Evolutionary conservation across 2,888 invertebrate species (phyloP).

Genomic region (Strigamia transsilvanica): DNA sequence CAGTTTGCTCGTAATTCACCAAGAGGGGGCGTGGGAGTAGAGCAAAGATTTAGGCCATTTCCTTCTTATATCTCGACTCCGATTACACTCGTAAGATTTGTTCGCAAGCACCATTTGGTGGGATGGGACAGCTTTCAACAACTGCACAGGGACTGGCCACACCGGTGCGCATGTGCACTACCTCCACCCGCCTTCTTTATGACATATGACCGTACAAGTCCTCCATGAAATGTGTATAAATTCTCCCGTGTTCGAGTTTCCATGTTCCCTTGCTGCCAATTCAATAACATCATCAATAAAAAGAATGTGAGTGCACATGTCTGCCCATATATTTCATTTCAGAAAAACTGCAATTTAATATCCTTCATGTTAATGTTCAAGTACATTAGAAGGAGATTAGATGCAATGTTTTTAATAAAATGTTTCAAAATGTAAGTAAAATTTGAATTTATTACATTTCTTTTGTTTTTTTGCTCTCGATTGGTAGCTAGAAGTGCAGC

Average conservation of each 20-base stretch:
- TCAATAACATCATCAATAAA: slow-evolving; percentile 48
- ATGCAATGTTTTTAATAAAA: no score
- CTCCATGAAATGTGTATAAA: slow-evolving; percentile 47
- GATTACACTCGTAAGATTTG: slow-evolving; percentile 46
- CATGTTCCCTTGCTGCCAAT: slow-evolving; percentile 22
- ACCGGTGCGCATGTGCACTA: not conserved
- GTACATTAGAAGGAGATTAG: no score
- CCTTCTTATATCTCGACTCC: slow-evolving; percentile 41
- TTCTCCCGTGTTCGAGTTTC: slow-evolving; percentile 16
- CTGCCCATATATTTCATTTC: slow-evolving; percentile 28
- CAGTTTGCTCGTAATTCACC: slow-evolving; percentile 33
- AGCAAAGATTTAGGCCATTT: slow-evolving; percentile 33
- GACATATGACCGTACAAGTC: slow-evolving; percentile 40
- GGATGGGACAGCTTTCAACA: slow-evolving; percentile 47
- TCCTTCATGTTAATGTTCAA: not conserved
- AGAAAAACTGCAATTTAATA: slow-evolving; percentile 1
- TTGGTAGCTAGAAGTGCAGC: not conserved
- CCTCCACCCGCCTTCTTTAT: slow-evolving; percentile 28
- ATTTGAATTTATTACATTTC: not conserved
- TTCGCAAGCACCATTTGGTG: slow-evolving; percentile 37
- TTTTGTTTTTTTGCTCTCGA: not conserved
- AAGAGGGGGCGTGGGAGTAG: not conserved
- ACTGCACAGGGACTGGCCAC: slow-evolving; percentile 39
- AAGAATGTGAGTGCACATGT: slow-evolving; percentile 6
- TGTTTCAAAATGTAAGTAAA: no score